Base-by-base conservation (phyloP, 2,888 invertebrate genomes). In the Nipponacmea schrenckii region DNA sequence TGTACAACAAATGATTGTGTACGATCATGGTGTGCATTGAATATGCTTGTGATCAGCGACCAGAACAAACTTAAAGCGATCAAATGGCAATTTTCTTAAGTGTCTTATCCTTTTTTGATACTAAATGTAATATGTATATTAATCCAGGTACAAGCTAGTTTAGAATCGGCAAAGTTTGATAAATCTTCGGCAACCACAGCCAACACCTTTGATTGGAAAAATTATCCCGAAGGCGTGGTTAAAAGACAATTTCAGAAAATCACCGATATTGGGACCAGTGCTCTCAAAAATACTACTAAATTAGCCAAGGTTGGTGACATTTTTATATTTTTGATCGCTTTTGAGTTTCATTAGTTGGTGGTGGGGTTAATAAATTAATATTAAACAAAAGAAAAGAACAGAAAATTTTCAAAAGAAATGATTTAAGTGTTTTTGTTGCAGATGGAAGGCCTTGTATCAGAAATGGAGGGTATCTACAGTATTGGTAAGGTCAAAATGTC, bases 161-260 rank as follows among this genome's bases (percentile, higher is more conserved):
- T 74, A 3, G 39, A 15, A 31, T 4, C 62, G 15, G 83, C 86
- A 7, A 75, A 76, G 8, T 94, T 94, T 81, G 93, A 94, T 82
- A 93, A 93, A 83, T 90, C 93, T 0, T 93, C 94, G 0, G 95
- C 94, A 93, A 91, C 92, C 81, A 93, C 93, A 85, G 92, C 95
- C 0, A 93, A 93, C 50, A 91, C 92, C 85, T 94, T 93, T 87
- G 91, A 93, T 66, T 95, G 94, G 94, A 91, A 92, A 74, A 91
- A 92, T 15, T 94, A 93, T 85, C 91, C 92, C 73, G 93, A 95
- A 50, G 91, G 91, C 67, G 90, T 92, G 45, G 82, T 94, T 0
- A 91, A 91, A 76, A 91, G 96, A 71, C 94, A 95, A 90, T 95
- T 96, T 85, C 91, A 92, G 83, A 91, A 92, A 74, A 91, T 94